Conservation (phyloP, 2,888 invertebrate genomes). For the Sturmia bella region DNA sequence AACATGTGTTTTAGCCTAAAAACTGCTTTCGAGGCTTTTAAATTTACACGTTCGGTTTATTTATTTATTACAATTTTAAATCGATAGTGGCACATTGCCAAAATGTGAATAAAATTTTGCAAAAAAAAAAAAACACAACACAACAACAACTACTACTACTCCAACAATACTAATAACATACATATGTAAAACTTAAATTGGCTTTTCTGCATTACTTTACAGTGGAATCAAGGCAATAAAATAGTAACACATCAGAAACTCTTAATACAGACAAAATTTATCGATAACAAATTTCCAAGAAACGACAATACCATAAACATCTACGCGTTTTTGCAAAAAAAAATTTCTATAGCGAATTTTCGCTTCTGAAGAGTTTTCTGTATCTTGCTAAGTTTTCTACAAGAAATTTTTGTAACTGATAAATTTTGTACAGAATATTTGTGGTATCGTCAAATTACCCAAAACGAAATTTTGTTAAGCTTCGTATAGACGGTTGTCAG, state of each 20-base stretch:
- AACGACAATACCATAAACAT: too few relatives aligned
- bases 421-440: too few relatives aligned
- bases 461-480: too few relatives aligned
- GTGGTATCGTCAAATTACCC: too few relatives aligned
- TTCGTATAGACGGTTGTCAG: too few relatives aligned
- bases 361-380: too few relatives aligned
- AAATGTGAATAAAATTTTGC: conserved; percentile 43
- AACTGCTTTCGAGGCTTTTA: conserved; percentile 60
- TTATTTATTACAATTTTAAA: conserved; percentile 68
- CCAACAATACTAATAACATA: conserved; percentile 2
- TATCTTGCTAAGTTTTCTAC: too few relatives aligned
- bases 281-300: too few relatives aligned
- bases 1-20: conserved; percentile 61
- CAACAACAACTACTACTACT: conserved; percentile 8
- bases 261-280: too few relatives aligned
- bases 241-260: neutral
- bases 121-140: neutral
- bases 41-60: conserved; percentile 67
- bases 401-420: too few relatives aligned
- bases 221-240: neutral
- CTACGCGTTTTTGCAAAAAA: too few relatives aligned
- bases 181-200: conserved; percentile 7
- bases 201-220: conserved; percentile 8
- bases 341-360: too few relatives aligned
- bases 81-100: conserved; percentile 69